A percentile compares a stretch with the other conserved stretches of the same genome.
phyloP scores from a whole-genome alignment of 2,888 invertebrate species.

The Lasioglossum vierecki region DNA sequence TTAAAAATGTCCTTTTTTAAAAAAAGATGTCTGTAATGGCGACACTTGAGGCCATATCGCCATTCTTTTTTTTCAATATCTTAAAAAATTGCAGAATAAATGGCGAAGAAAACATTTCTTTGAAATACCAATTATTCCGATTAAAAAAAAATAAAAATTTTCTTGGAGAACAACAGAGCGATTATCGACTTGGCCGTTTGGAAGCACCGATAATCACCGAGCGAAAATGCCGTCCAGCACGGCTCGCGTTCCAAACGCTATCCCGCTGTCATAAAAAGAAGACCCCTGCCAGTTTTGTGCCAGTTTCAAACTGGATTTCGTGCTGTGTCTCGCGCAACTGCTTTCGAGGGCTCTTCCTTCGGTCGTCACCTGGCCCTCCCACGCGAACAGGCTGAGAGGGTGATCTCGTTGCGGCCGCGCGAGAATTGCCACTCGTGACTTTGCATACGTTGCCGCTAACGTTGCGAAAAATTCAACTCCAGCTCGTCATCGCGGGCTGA shows the following conservation, averaged over 20 bases:
- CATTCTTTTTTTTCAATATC: too few relatives aligned
- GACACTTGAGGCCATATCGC: too few relatives aligned
- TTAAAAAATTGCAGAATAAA: too few relatives aligned
- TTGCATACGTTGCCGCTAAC: slow-evolving; percentile 64
- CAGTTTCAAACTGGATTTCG: slow-evolving; percentile 76
- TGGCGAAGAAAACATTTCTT: too few relatives aligned
- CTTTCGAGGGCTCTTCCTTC: slow-evolving; percentile 46
- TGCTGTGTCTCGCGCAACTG: slow-evolving; percentile 55
- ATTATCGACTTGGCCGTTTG: background rate
- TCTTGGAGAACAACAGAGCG: background rate
- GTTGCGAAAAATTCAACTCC: slow-evolving; percentile 53
- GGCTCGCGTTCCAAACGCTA: background rate
- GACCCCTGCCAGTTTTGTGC: slow-evolving; percentile 37
- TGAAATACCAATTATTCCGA: too few relatives aligned
- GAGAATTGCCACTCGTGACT: slow-evolving; percentile 68
- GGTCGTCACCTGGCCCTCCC: background rate
- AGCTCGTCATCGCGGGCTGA: slow-evolving; percentile 28
- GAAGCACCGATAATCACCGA: background rate
- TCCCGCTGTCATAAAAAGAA: background rate
- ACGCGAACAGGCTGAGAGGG: slow-evolving; percentile 18
- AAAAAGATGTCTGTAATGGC: too few relatives aligned
- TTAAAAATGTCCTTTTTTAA: too few relatives aligned
- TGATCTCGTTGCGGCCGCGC: slow-evolving; percentile 59
- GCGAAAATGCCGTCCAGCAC: too few relatives aligned
- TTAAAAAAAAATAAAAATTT: background rate